Evolutionary conservation across 2,113 vertebrate species (phyloP).

Genomic region (Phaethon lepturus): DNA sequence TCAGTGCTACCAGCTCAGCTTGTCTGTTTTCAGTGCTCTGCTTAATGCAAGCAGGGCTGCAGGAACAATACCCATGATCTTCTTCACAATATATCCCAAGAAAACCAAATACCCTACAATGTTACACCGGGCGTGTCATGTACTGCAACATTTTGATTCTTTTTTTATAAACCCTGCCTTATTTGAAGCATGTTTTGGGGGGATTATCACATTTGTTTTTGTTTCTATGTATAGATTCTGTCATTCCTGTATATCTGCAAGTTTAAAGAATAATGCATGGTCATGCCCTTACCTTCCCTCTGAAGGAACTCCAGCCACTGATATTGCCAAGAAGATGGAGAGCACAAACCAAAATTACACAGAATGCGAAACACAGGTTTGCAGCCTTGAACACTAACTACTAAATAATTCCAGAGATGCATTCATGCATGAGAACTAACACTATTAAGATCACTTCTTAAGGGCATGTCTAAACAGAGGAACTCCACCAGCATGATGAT

Average conservation of each 20-base stretch:
- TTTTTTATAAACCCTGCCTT: not conserved
- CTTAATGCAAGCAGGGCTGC: not conserved
- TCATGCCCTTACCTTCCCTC: constrained; percentile 67
- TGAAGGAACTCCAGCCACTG: constrained; percentile 67
- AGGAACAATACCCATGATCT: not conserved
- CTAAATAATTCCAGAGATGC: not conserved
- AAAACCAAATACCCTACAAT: not conserved
- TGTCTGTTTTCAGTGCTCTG: not conserved
- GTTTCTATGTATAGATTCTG: constrained; percentile 54
- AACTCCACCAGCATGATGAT: not conserved
- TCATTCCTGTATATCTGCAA: constrained; percentile 58
- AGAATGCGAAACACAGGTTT: constrained; percentile 64
- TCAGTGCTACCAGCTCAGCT: not conserved
- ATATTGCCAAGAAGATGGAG: constrained; percentile 65
- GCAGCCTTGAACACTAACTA: not conserved
- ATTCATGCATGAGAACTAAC: not conserved
- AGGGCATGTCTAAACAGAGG: not conserved
- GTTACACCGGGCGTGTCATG: not conserved
- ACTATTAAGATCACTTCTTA: not conserved
- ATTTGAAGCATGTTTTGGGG: not conserved
- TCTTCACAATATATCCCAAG: not conserved
- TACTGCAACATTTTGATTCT: not conserved
- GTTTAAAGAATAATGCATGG: constrained; percentile 56
- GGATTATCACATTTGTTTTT: not conserved
- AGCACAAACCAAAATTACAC: constrained; percentile 44